These are phyloP conservation scores for Lochmaea capreae DNA, from an alignment of 2,888 invertebrate species.

Conservation along the genomic window DNA sequence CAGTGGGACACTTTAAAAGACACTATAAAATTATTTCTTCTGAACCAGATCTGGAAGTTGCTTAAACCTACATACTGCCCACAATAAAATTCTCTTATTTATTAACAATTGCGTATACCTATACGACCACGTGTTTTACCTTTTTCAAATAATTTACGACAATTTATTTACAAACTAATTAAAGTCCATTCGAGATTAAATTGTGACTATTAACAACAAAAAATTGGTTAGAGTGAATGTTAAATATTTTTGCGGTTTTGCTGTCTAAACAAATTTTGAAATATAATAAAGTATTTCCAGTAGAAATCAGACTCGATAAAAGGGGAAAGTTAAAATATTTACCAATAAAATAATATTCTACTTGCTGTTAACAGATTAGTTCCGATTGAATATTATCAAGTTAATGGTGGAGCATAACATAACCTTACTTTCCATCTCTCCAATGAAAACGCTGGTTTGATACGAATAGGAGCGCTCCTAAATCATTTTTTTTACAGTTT, in stretches of 20 bases:
- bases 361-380: no score
- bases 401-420: no score
- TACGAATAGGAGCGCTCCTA: no score
- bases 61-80: constrained; percentile 49
- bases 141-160: constrained; percentile 33
- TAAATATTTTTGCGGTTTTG: constrained; percentile 3
- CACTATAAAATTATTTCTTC: constrained; percentile 30
- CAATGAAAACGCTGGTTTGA: no score
- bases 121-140: constrained; percentile 35
- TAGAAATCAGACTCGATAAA: neutral
- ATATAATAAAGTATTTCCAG: neutral
- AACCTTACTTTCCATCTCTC: no score
- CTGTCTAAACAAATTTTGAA: neutral
- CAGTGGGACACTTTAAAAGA: constrained; percentile 8
- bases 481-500: no score
- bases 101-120: constrained; percentile 34
- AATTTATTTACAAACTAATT: constrained; percentile 11
- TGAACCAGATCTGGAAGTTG: constrained; percentile 49
- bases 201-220: neutral
- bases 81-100: constrained; percentile 45
- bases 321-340: neutral
- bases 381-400: no score
- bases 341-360: no score
- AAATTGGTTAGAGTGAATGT: constrained; percentile 2
- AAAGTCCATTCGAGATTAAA: neutral